These are phyloP conservation scores for Villa cingulata DNA, from an alignment of 2,888 invertebrate species.

Conservation along the genomic window DNA sequence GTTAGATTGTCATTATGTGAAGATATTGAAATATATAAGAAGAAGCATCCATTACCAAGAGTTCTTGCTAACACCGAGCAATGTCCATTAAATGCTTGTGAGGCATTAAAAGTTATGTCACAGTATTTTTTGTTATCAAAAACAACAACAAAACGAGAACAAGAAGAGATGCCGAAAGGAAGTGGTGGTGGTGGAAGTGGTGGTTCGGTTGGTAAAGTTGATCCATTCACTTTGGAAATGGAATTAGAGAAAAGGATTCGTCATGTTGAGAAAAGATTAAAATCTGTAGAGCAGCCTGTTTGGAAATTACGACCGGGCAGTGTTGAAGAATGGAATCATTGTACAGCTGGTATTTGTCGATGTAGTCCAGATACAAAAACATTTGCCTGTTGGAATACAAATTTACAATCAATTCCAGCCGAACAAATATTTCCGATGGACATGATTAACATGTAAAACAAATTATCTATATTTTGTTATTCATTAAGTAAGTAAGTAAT, in stretches of 20 bases:
- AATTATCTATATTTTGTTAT: not conserved
- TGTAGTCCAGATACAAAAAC: constrained; percentile 50
- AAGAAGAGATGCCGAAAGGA: constrained; percentile 3
- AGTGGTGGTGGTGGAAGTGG: too few species aligned
- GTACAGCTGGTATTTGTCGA: constrained; percentile 48
- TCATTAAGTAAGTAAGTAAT: too few species aligned
- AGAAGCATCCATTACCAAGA: constrained; percentile 22
- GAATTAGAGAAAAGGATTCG: constrained; percentile 28
- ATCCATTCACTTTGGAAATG: constrained; percentile 19
- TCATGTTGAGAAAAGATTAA: constrained; percentile 43
- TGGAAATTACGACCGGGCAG: constrained; percentile 43
- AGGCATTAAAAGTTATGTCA: constrained; percentile 33
- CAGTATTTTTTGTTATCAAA: constrained; percentile 26
- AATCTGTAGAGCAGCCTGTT: constrained; percentile 52
- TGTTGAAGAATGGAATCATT: constrained; percentile 42
- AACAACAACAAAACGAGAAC: constrained; percentile 12
- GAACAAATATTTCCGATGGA: constrained; percentile 49
- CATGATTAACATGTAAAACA: constrained; percentile 43
- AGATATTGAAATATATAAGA: constrained; percentile 19
- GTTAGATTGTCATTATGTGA: not conserved
- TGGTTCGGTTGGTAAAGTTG: constrained; percentile 6
- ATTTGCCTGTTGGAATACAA: constrained; percentile 49
- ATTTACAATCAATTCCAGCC: constrained; percentile 42
- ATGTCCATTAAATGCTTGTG: constrained; percentile 39
- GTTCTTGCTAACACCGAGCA: constrained; percentile 20